Evolutionary conservation across 2,113 vertebrate species (phyloP).

Genomic region (Oreotrochilus melanogaster): DNA sequence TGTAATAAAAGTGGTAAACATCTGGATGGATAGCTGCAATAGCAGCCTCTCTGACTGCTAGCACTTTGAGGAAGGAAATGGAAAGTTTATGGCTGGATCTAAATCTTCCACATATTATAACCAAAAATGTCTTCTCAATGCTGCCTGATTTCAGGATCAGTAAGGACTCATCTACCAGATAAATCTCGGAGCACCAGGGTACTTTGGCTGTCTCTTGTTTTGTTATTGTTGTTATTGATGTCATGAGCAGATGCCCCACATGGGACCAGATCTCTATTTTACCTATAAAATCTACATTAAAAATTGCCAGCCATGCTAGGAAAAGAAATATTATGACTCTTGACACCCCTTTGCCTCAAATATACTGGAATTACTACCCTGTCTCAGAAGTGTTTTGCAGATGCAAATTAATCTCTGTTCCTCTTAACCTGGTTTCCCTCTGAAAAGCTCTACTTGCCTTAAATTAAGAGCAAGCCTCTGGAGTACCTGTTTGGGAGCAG

Average conservation of each 20-base stretch:
- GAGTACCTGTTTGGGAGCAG: neutral
- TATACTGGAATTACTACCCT: neutral
- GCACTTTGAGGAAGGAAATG: neutral
- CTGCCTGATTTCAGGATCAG: neutral
- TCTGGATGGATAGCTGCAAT: conserved; percentile 7
- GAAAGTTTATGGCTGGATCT: neutral
- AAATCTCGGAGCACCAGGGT: neutral
- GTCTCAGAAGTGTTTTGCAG: neutral
- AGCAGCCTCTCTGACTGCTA: neutral
- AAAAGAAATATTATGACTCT: neutral
- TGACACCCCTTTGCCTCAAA: neutral
- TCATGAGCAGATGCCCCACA: neutral
- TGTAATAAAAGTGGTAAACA: conserved; percentile 29
- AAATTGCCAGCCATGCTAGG: neutral
- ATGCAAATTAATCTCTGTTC: neutral
- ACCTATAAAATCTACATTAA: neutral
- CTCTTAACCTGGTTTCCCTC: neutral
- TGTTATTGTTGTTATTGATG: neutral
- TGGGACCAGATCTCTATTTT: neutral
- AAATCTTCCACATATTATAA: neutral
- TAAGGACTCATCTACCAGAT: neutral
- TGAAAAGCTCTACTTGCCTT: neutral
- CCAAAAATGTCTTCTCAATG: neutral
- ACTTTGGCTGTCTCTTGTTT: neutral
- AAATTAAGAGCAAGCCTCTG: neutral